Evolutionary conservation across 2,797 vertebrate genomes (phyloP).

Genomic region (Coccyzus lansbergi): DNA sequence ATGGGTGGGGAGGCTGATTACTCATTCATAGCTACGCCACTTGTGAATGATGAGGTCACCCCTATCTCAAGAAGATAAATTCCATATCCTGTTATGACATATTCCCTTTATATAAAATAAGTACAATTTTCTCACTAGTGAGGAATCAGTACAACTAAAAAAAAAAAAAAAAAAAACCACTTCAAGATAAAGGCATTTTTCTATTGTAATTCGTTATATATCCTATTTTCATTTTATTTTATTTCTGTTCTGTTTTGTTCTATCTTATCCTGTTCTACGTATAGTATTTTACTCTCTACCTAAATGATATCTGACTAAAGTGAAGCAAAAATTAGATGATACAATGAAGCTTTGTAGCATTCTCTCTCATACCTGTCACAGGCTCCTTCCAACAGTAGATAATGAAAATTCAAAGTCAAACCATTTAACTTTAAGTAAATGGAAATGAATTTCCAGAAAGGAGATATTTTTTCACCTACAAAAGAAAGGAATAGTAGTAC

Average conservation of each 20-base stretch:
- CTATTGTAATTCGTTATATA: conserved; percentile 63
- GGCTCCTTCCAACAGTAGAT: conserved; percentile 71
- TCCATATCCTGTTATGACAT: conserved; percentile 67
- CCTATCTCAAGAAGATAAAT: conserved; percentile 67
- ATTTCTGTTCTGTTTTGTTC: conserved; percentile 72
- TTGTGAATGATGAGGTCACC: conserved; percentile 66
- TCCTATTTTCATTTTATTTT: conserved; percentile 67
- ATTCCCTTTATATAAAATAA: conserved; percentile 67
- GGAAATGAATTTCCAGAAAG: conserved; percentile 75
- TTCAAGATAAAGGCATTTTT: conserved; percentile 70
- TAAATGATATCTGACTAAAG: conserved; percentile 75
- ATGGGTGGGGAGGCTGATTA: conserved; percentile 64
- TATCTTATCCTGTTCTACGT: conserved; percentile 64
- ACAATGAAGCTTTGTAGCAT: conserved; percentile 68
- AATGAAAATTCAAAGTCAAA: conserved; percentile 78
- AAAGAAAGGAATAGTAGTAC: conserved; percentile 59
- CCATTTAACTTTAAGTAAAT: conserved; percentile 76
- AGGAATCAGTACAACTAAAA: conserved; percentile 48
- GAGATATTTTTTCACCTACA: conserved; percentile 67
- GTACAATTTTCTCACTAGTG: conserved; percentile 66
- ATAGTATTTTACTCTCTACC: conserved; percentile 67
- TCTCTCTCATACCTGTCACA: conserved; percentile 71
- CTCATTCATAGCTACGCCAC: conserved; percentile 67
- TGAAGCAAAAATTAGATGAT: conserved; percentile 77
- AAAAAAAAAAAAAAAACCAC: conserved; percentile 20